Evolutionary conservation across 2,888 invertebrate genomes (phyloP), one percentile per base, ranked within the genome.

Genomic region (Drosophila anomalata): DNA sequence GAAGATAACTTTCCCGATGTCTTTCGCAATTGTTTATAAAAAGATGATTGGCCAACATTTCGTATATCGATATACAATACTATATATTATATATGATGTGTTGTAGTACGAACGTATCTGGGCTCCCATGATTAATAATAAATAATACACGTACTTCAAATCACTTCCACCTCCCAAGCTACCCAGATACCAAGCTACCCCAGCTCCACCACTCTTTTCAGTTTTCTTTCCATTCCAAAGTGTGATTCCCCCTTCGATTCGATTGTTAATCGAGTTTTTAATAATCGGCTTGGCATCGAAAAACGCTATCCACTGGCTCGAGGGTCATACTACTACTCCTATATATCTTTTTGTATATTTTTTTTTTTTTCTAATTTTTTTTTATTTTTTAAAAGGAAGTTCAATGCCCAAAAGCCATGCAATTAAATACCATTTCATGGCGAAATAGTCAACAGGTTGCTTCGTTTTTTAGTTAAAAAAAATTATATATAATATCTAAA

Each of bases 21-120:
- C 41, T 42, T 53, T 68, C 59, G 68, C 68, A 53, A 68, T 33
- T 59, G 68, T 68, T 59, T 69, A 59, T 42, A 53, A 69, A 69
- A 69, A 69, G 69, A 42, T 53, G 53, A 48, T 68, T 55, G 47
- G 59, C 53, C 26, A 41, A 47, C 33, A 41, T 29, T 20, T 26
- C 17, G 36, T n/a, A 36, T 36, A 36, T 26, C 26, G 36, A 36
- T 36, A n/a, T 36, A 36, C 12, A 36, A 36, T 12, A 36, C 17
- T 5, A 36, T 36, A 6, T 33, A n/a, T 2, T 9, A 31, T 11
- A 11, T 33, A 5, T n/a, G 3, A n/a, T 12, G 12, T 17, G n/a
- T 36, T 26, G 7, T 26, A 7, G 26, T 26, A 26, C n/a, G 36
- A 12, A 36, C 36, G 14, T 36, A 36, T n/a, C 36, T n/a, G 7